Evolutionary conservation across 2,888 invertebrate genomes (phyloP).

Genomic region (Agrotis segetum): DNA sequence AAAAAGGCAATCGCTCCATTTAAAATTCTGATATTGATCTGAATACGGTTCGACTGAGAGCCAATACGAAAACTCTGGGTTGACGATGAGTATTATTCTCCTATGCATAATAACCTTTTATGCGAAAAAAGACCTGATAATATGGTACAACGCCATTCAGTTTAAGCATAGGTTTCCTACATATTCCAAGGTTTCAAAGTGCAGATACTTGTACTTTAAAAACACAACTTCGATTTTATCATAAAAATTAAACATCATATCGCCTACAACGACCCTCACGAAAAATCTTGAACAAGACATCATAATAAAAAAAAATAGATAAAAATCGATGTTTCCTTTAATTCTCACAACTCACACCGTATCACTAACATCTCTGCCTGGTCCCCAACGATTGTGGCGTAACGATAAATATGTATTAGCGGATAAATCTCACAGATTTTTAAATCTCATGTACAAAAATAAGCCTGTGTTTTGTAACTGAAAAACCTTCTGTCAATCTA

Average conservation of each 20-base stretch:
- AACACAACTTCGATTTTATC: not conserved
- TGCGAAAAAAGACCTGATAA: too few species aligned
- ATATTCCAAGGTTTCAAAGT: not conserved
- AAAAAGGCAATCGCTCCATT: too few species aligned
- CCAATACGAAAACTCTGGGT: not conserved
- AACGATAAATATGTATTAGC: constrained; percentile 61
- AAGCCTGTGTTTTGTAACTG: constrained; percentile 39
- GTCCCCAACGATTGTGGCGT: constrained; percentile 58
- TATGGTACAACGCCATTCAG: too few species aligned
- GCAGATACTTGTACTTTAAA: not conserved
- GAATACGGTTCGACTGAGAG: not conserved
- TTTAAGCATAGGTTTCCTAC: not conserved
- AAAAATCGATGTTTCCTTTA: constrained; percentile 53
- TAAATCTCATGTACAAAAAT: constrained; percentile 38
- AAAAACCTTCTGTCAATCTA: not conserved
- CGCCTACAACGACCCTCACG: constrained; percentile 45
- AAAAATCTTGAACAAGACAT: constrained; percentile 39
- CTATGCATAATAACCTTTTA: too few species aligned
- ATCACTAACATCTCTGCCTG: constrained; percentile 53
- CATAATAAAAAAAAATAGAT: constrained; percentile 50
- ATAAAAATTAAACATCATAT: not conserved
- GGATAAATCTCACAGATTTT: constrained; percentile 60
- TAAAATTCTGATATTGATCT: too few species aligned
- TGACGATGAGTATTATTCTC: too few species aligned
- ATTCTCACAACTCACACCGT: constrained; percentile 52